These are phyloP conservation scores for Myrmecophaga tridactyla DNA, from an alignment of 2,113 vertebrate genomes.

Conservation along the genomic window DNA sequence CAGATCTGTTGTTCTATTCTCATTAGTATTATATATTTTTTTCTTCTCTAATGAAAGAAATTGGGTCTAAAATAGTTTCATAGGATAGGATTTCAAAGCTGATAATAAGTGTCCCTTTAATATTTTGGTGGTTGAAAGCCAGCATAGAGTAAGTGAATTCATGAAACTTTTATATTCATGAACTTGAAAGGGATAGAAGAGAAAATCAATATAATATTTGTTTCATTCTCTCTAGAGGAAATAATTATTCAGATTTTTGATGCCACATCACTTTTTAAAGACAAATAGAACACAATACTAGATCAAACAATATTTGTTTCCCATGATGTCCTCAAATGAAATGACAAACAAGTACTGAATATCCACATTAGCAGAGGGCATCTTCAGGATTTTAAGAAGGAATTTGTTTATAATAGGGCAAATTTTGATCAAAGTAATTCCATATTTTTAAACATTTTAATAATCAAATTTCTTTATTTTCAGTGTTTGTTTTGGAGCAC, in stretches of 20 bases:
- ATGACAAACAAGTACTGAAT: neutral
- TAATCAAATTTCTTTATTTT: neutral
- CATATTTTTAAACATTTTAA: neutral
- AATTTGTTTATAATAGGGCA: neutral
- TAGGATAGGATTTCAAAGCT: neutral
- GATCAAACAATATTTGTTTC: neutral
- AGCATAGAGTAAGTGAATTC: neutral
- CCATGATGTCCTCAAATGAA: neutral
- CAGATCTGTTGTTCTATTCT: neutral
- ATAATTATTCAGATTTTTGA: neutral
- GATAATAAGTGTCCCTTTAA: neutral
- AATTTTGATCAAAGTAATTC: neutral
- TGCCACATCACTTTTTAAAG: neutral
- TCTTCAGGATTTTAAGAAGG: neutral
- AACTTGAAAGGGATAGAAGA: neutral
- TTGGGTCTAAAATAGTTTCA: neutral
- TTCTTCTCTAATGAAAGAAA: neutral
- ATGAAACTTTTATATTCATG: constrained; percentile 1
- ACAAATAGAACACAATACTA: neutral
- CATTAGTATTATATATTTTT: neutral
- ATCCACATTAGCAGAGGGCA: neutral
- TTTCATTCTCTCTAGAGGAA: neutral
- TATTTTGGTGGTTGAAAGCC: neutral
- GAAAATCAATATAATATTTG: neutral
- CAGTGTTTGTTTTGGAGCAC: neutral